phyloP scores from a whole-genome alignment of 2,797 vertebrate species.

The Myioborus melanocephalus region DNA sequence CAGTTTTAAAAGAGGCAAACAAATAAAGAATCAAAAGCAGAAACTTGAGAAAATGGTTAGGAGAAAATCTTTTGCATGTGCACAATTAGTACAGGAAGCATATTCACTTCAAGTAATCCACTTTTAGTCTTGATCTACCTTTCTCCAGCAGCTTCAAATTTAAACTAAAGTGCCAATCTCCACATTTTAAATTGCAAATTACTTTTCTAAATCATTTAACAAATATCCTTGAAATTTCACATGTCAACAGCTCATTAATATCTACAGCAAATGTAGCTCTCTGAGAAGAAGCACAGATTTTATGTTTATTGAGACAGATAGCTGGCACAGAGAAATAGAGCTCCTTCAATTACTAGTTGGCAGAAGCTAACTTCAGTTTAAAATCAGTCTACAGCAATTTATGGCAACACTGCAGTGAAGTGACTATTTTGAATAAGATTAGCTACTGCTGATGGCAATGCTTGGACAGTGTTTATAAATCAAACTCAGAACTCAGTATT shows the following conservation, averaged over 20 bases:
- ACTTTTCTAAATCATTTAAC: constrained; percentile 73
- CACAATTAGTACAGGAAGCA: constrained; percentile 25
- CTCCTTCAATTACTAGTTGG: constrained; percentile 74
- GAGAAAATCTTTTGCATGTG: neutral
- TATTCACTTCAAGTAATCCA: constrained; percentile 33
- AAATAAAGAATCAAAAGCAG: neutral
- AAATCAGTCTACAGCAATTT: constrained; percentile 72
- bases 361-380: constrained; percentile 76
- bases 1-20: neutral
- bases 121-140: constrained; percentile 35
- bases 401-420: constrained; percentile 68
- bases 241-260: constrained; percentile 78
- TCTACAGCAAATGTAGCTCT: constrained; percentile 69
- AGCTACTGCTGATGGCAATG: constrained; percentile 64
- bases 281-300: constrained; percentile 69
- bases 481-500: constrained; percentile 61
- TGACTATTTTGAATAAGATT: constrained; percentile 75
- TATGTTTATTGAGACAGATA: constrained; percentile 73
- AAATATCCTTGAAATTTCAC: constrained; percentile 76
- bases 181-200: constrained; percentile 74
- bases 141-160: constrained; percentile 54
- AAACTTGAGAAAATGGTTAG: neutral
- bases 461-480: constrained; percentile 69
- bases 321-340: constrained; percentile 69
- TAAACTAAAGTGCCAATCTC: constrained; percentile 66